These are phyloP conservation scores for Lampropteryx suffumata DNA, from an alignment of 2,888 invertebrate genomes.

Conservation along the genomic window DNA sequence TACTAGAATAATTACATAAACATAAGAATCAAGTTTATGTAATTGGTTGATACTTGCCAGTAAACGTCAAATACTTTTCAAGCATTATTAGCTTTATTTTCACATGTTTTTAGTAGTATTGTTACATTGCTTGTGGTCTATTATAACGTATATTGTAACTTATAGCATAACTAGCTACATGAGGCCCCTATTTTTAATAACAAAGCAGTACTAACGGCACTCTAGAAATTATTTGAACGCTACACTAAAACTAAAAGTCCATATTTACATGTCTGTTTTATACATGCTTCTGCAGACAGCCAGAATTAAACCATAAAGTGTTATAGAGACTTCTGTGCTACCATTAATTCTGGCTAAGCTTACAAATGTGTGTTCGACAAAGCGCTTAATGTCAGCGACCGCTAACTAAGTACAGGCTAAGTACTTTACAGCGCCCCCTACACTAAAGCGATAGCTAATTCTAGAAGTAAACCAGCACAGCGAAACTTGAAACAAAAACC, in stretches of 20 bases:
- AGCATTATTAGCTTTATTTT: neutral
- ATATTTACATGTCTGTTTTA: constrained; percentile 17
- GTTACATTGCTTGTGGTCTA: neutral
- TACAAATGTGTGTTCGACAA: constrained; percentile 39
- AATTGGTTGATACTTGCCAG: neutral
- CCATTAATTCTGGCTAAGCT: constrained; percentile 43
- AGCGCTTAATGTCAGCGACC: constrained; percentile 49
- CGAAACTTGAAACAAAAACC: constrained; percentile 58
- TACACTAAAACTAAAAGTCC: constrained; percentile 20
- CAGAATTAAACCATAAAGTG: constrained; percentile 34
- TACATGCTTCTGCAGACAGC: constrained; percentile 30
- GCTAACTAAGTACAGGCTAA: too few species aligned
- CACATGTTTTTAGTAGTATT: too few species aligned
- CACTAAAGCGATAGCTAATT: constrained; percentile 60
- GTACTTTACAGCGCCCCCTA: constrained; percentile 58
- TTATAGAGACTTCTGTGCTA: constrained; percentile 35
- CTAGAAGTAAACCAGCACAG: constrained; percentile 67
- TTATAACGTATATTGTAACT: neutral
- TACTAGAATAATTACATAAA: too few species aligned
- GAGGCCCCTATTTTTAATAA: constrained; percentile 3
- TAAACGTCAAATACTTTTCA: neutral
- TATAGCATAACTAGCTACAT: constrained; percentile 6
- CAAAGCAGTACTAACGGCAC: constrained; percentile 24
- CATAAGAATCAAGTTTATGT: too few species aligned
- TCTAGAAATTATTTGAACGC: constrained; percentile 9